Evolutionary conservation across 2,888 invertebrate species (phyloP), one percentile per base, ranked within the genome.

Genomic region (Cecidostiba fungosa): DNA sequence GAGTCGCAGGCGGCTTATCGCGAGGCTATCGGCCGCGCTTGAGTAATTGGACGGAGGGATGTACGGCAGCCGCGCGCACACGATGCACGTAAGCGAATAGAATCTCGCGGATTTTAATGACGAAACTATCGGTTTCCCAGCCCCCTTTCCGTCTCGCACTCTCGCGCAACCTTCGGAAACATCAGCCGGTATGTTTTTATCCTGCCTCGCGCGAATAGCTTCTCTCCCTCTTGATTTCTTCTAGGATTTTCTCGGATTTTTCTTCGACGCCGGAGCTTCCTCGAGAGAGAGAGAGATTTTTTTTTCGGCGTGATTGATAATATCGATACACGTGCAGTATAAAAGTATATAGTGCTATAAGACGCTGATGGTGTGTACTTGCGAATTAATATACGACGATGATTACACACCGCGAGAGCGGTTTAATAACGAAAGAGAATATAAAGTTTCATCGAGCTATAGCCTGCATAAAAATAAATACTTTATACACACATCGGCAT

Each of bases 41-140:
- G 72, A 70, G 82, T 77, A 82, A 85, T 81, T 77, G 85, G 74
- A 32, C 72, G 72, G 1, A 12, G 23, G 69, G 16, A 19, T 10
- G 69, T 12, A 36, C 36, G 47, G 39, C 12, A 70, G 32, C 36
- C 23, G 4, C 16, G 72, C n/a, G 39, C 23, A 5, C 16, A 59
- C n/a, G 39, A 47, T 59, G n/a, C 54, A 59, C 54, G 32, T 16
- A 26, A 39, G 3, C 59, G 29, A 26, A 23, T 39, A 26, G 39
- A 26, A 74, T 47, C 73, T n/a, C 23, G 26, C 36, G 50, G 29
- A 59, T 59, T 74, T 82, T 87, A 86, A 86, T 86, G 84, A 80
- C 54, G 85, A 86, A 86, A 86, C 84, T 82, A 87, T 82, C 59
- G 77, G 83, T 74, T 81, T 78, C n/a, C 50, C 14, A 26, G 26